phyloP scores from a whole-genome alignment of 2,888 invertebrate genomes.

The Thera obeliscata region DNA sequence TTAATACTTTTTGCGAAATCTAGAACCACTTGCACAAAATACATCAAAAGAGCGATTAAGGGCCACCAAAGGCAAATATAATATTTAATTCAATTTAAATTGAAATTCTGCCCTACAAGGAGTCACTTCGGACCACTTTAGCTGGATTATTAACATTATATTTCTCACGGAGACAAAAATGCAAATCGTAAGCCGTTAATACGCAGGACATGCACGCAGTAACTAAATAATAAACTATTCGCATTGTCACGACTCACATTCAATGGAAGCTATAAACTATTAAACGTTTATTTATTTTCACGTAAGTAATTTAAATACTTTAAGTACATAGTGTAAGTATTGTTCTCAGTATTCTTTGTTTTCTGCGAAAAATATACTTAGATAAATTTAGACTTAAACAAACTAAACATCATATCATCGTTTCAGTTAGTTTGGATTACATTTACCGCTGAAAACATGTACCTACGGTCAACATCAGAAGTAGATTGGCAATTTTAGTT shows the following conservation, averaged over 20 bases:
- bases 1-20: conserved; percentile 30
- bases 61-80: not conserved
- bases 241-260: conserved; percentile 62
- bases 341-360: not conserved
- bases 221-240: conserved; percentile 59
- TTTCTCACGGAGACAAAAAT: conserved; percentile 61
- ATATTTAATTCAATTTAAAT: conserved; percentile 34
- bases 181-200: conserved; percentile 60
- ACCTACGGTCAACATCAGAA: too few relatives aligned
- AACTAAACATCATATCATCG: too few relatives aligned
- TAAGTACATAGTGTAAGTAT: not conserved
- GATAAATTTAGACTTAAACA: too few relatives aligned
- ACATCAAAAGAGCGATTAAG: not conserved
- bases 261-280: conserved; percentile 43
- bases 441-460: too few relatives aligned
- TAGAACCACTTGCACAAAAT: conserved; percentile 30
- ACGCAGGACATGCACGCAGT: conserved; percentile 53
- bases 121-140: conserved; percentile 40
- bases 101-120: conserved; percentile 53
- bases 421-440: too few relatives aligned
- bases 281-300: conserved; percentile 28
- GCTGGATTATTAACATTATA: conserved; percentile 54
- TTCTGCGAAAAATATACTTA: not conserved
- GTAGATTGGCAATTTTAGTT: too few relatives aligned
- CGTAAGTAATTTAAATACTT: conserved; percentile 41